phyloP scores from a whole-genome alignment of 2,888 invertebrate genomes.

The Furcula furcula region DNA sequence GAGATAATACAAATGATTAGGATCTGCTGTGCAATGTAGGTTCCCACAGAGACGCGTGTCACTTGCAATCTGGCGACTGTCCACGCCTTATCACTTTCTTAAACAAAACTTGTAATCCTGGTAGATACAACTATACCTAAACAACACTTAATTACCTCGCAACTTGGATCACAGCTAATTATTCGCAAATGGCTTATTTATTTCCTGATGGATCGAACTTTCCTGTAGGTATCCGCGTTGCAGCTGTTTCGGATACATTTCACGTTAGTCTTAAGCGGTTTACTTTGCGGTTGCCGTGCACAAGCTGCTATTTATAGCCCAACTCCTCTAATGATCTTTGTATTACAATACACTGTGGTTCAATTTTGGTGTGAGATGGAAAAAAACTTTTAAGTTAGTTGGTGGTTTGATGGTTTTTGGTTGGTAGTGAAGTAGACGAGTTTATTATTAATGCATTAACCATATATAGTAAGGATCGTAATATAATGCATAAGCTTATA shows the following conservation, averaged over 20 bases:
- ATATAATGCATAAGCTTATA: too few relatives aligned
- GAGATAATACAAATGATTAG: too few relatives aligned
- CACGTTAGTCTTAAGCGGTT: slow-evolving; percentile 60
- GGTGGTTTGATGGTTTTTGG: too few relatives aligned
- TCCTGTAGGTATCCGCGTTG: slow-evolving; percentile 35
- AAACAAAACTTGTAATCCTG: too few relatives aligned
- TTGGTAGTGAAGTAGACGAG: too few relatives aligned
- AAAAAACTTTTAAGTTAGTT: neutral
- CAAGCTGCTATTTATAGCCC: slow-evolving; percentile 60
- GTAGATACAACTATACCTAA: too few relatives aligned
- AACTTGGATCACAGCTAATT: slow-evolving; percentile 17
- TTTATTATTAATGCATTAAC: too few relatives aligned
- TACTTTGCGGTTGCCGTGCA: slow-evolving; percentile 47
- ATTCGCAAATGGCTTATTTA: slow-evolving; percentile 32
- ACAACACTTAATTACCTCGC: slow-evolving; percentile 2
- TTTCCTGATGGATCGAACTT: slow-evolving; percentile 26
- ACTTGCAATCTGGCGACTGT: too few relatives aligned
- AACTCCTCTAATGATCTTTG: slow-evolving; percentile 59
- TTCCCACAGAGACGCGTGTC: too few relatives aligned
- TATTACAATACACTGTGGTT: slow-evolving; percentile 36
- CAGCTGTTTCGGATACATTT: slow-evolving; percentile 59
- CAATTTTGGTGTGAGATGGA: neutral
- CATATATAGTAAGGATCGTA: too few relatives aligned
- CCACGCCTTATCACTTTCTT: too few relatives aligned
- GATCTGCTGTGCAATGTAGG: too few relatives aligned